Conservation (phyloP, 2,797 vertebrate genomes). For the Rhinophrynus dorsalis region DNA sequence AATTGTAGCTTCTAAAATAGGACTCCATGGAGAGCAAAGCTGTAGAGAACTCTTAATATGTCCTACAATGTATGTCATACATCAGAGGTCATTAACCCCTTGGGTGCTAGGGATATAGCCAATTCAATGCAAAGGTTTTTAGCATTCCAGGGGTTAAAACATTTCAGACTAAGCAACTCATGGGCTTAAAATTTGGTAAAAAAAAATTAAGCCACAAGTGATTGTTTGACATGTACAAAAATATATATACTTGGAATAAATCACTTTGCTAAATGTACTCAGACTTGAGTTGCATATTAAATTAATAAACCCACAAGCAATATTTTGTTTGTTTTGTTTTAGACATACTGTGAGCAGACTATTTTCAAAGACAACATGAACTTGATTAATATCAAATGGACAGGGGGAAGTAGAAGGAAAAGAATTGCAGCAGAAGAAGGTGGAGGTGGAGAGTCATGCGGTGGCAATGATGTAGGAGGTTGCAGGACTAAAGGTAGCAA, state of each 20-base stretch:
- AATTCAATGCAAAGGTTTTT: no score
- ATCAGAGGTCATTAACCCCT: conserved; percentile 24
- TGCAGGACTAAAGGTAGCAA: no score
- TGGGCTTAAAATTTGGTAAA: background rate
- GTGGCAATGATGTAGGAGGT: no score
- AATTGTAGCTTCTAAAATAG: conserved; percentile 60
- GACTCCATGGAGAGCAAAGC: conserved; percentile 39
- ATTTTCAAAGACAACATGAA: conserved; percentile 9
- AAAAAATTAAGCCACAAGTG: conserved; percentile 1
- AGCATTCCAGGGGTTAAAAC: no score
- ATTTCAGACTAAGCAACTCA: conserved; percentile 3
- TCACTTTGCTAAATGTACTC: conserved; percentile 18
- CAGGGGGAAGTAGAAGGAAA: background rate
- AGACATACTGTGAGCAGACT: conserved; percentile 12
- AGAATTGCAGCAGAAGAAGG: no score
- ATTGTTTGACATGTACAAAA: background rate
- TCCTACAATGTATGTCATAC: conserved; percentile 27
- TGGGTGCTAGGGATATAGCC: no score
- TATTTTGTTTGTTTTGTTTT: conserved; percentile 17
- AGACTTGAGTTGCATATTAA: conserved; percentile 22
- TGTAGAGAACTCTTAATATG: conserved; percentile 29
- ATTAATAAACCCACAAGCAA: conserved; percentile 28
- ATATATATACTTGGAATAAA: conserved; percentile 1
- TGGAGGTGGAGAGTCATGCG: no score
- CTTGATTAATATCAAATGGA: conserved; percentile 8